A percentile compares a stretch with the other conserved stretches of the same genome.
phyloP scores from a whole-genome alignment of 2,888 invertebrate species.

The Heliconius aoede region DNA sequence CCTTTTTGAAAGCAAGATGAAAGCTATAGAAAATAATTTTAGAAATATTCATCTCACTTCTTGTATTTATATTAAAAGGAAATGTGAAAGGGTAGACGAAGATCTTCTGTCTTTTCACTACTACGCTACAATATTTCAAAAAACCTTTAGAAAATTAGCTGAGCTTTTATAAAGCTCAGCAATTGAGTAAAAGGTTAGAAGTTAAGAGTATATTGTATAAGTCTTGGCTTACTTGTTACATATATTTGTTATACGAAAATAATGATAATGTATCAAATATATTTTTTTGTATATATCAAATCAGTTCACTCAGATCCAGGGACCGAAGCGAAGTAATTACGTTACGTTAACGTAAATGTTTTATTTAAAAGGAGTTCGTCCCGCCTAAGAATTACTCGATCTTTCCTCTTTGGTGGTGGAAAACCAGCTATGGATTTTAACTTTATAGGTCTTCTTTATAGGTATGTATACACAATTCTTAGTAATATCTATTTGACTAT shows the following conservation, averaged over 20 bases:
- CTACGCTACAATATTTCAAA: background rate
- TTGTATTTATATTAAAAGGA: background rate
- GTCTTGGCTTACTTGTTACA: background rate
- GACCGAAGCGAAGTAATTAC: no score
- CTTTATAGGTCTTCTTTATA: no score
- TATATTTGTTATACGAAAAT: background rate
- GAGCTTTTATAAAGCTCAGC: background rate
- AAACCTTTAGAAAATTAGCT: constrained; percentile 14
- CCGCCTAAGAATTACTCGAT: no score
- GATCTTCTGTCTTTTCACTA: background rate
- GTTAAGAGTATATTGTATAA: background rate
- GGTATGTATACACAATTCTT: no score
- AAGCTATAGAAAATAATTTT: constrained; percentile 7
- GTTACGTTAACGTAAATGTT: no score
- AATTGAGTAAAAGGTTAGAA: constrained; percentile 7
- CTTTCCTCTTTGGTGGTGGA: no score
- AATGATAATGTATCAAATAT: no score
- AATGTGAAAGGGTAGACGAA: constrained; percentile 1
- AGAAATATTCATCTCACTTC: constrained; percentile 6
- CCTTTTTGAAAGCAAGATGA: background rate
- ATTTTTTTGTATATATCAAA: background rate
- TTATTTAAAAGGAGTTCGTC: no score
- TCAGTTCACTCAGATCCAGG: no score
- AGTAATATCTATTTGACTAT: no score
- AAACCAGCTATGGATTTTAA: no score